phyloP scores from a whole-genome alignment of 1,140 invertebrate species.

The Sycophaga agraensis region DNA sequence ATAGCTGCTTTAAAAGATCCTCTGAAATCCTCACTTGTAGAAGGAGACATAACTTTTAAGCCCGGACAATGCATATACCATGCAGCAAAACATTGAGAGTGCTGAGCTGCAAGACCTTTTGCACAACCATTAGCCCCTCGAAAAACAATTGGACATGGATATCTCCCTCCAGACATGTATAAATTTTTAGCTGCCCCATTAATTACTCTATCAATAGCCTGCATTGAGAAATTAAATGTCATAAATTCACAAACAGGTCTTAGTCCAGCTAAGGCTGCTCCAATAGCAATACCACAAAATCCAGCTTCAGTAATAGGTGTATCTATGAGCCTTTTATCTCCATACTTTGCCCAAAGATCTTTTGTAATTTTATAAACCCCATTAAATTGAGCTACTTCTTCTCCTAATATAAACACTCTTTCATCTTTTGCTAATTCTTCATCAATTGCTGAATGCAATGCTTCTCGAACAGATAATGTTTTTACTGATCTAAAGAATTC shows the following conservation, averaged over 20 bases:
- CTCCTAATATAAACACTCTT: constrained; percentile 88
- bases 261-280: constrained; percentile 82
- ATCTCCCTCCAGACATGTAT: constrained; percentile 74
- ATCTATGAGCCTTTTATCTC: constrained; percentile 92
- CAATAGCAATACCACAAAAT: constrained; percentile 92
- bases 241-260: constrained; percentile 77
- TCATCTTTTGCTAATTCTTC: constrained; percentile 94
- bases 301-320: constrained; percentile 99
- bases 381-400: constrained; percentile 95
- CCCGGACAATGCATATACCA: constrained; percentile 75
- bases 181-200: constrained; percentile 73
- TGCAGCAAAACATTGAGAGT: constrained; percentile 74
- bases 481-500: constrained; percentile 18
- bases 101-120: constrained; percentile 72
- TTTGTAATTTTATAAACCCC: constrained; percentile 92
- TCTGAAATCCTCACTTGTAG: constrained; percentile 67
- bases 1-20: constrained; percentile 71
- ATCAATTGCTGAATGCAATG: constrained; percentile 89
- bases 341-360: constrained; percentile 95
- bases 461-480: constrained; percentile 86
- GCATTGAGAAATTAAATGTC: constrained; percentile 81
- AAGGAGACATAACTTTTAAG: constrained; percentile 70
- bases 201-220: constrained; percentile 76
- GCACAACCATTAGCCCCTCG: constrained; percentile 75
- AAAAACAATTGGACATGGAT: constrained; percentile 73